A percentile compares a stretch with the other conserved stretches of the same genome.
Conservation (phyloP, 2,797 vertebrate genomes). For the Tenualosa thibaudeaui region DNA sequence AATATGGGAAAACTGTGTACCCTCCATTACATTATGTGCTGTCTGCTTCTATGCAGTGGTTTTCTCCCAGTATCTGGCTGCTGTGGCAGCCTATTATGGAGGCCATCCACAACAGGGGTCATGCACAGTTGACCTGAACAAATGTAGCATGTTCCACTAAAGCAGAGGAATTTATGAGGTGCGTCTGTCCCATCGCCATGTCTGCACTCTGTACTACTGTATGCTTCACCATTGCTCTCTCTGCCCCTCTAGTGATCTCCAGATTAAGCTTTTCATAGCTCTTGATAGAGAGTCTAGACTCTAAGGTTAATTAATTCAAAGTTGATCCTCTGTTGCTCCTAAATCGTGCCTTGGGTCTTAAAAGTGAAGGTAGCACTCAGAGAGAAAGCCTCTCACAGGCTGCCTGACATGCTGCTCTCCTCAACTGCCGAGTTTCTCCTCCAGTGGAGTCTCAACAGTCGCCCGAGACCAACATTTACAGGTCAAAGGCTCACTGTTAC, state of each 20-base stretch:
- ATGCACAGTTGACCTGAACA: slow-evolving; percentile 58
- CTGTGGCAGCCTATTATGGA: not conserved
- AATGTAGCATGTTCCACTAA: slow-evolving; percentile 60
- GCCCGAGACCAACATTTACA: not conserved
- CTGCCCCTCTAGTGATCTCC: not conserved
- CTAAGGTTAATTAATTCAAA: not conserved
- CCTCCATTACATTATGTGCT: slow-evolving; percentile 23
- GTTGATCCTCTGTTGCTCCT: not conserved
- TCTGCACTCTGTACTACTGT: not conserved
- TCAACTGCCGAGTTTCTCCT: not conserved
- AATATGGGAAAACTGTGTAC: not conserved
- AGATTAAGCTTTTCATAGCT: not conserved
- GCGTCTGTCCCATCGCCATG: slow-evolving; percentile 37
- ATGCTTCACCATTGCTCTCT: not conserved
- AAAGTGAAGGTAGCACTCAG: not conserved
- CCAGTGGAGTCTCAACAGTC: not conserved
- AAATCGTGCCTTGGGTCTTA: not conserved
- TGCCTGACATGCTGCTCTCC: not conserved
- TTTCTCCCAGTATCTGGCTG: slow-evolving; percentile 38
- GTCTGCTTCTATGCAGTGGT: not conserved
- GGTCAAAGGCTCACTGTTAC: not conserved
- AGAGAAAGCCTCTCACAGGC: not conserved
- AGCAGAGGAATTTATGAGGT: slow-evolving; percentile 57
- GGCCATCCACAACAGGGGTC: slow-evolving; percentile 34
- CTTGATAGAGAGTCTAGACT: not conserved